phyloP scores from a whole-genome alignment of 2,113 vertebrate species.

The Plecotus auritus region DNA sequence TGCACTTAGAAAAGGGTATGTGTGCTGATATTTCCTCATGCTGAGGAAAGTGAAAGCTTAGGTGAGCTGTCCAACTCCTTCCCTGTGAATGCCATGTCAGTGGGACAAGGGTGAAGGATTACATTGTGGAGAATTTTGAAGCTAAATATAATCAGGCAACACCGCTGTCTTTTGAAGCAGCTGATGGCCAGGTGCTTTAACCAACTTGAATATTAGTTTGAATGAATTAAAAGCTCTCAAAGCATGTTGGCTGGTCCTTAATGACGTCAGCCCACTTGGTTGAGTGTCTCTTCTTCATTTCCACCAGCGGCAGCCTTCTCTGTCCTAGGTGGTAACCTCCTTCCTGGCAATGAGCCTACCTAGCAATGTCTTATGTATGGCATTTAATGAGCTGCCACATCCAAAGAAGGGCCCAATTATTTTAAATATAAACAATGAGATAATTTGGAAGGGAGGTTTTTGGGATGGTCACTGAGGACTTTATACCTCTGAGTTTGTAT shows the following conservation, averaged over 20 bases:
- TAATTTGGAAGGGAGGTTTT: neutral
- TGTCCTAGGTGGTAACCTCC: neutral
- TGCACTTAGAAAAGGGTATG: neutral
- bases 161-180: slow-evolving; percentile 45
- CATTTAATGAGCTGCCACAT: neutral
- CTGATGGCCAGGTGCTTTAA: slow-evolving; percentile 2
- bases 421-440: neutral
- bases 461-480: neutral
- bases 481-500: neutral
- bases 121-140: slow-evolving; percentile 60
- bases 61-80: neutral
- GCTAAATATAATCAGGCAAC: neutral
- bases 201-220: slow-evolving; percentile 69
- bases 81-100: slow-evolving; percentile 47
- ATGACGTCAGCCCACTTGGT: neutral
- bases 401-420: neutral
- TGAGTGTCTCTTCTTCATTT: neutral
- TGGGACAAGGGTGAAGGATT: slow-evolving; percentile 42
- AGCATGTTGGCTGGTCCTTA: slow-evolving; percentile 62
- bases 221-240: slow-evolving; percentile 54
- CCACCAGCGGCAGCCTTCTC: neutral
- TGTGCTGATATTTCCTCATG: neutral
- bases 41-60: neutral
- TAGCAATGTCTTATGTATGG: neutral
- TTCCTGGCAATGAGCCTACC: neutral